A percentile compares a stretch with the other conserved stretches of the same genome.
phyloP scores from a whole-genome alignment of 2,797 vertebrate species.

The Lagocephalus sceleratus region DNA sequence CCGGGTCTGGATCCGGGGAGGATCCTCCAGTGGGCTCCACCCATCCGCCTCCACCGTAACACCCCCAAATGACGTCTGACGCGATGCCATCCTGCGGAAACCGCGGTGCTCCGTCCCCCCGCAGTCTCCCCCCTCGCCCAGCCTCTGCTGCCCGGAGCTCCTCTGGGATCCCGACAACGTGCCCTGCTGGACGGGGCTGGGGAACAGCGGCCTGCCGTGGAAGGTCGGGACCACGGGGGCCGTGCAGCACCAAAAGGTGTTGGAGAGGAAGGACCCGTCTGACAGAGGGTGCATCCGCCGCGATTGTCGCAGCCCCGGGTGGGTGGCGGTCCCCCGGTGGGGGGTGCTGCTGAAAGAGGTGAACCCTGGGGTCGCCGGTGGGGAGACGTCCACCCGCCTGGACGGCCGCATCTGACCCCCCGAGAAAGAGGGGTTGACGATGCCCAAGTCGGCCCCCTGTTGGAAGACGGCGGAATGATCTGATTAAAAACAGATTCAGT shows the following conservation, averaged over 20 bases:
- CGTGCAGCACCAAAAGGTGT: constrained; percentile 22
- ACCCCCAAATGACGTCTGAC: constrained; percentile 34
- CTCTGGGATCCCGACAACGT: not conserved
- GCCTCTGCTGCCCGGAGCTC: constrained; percentile 7
- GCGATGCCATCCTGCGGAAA: constrained; percentile 29
- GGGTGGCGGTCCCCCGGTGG: constrained; percentile 23
- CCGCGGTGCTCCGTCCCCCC: constrained; percentile 10
- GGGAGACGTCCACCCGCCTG: constrained; percentile 57
- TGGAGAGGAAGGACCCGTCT: not conserved
- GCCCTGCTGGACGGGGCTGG: constrained; percentile 7
- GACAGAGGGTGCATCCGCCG: not conserved
- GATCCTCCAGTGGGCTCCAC: constrained; percentile 6
- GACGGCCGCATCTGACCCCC: constrained; percentile 13
- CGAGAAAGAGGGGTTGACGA: constrained; percentile 14
- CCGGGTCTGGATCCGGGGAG: constrained; percentile 1
- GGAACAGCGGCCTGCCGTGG: not conserved
- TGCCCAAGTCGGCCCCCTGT: constrained; percentile 33
- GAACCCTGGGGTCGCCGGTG: constrained; percentile 18
- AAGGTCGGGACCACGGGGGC: constrained; percentile 37
- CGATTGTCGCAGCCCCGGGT: constrained; percentile 24
- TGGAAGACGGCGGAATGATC: not conserved
- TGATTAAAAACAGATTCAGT: not conserved
- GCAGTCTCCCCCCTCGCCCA: constrained; percentile 4
- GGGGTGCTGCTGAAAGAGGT: constrained; percentile 1
- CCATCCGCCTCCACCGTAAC: constrained; percentile 42